A percentile compares a stretch with the other conserved stretches of the same genome.
Evolutionary conservation across 1,140 invertebrate species (phyloP).

Genomic region (Drosophila quadrilineata): DNA sequence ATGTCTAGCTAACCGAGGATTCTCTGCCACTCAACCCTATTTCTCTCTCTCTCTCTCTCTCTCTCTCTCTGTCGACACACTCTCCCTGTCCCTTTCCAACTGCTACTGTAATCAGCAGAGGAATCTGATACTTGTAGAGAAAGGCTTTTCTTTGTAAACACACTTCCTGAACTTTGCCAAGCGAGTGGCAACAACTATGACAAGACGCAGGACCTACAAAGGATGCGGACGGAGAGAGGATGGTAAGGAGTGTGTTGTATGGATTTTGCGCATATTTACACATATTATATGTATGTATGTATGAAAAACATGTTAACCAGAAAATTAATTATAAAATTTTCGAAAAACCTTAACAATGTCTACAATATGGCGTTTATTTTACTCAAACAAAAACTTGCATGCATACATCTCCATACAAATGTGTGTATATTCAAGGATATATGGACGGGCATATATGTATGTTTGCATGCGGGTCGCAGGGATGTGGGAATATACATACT

Average conservation of each 20-base stretch:
- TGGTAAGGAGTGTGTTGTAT: conserved; percentile 43
- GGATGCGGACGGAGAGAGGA: background rate
- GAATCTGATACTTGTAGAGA: conserved; percentile 79
- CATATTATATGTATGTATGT: no score
- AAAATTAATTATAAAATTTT: conserved; percentile 80
- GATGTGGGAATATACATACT: no score
- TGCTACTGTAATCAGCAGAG: conserved; percentile 73
- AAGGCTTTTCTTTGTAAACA: conserved; percentile 78
- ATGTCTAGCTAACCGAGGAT: conserved; percentile 3
- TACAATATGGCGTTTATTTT: conserved; percentile 76
- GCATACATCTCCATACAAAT: conserved; percentile 22
- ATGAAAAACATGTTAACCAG: conserved; percentile 74
- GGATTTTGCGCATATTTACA: conserved; percentile 68
- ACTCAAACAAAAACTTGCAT: conserved; percentile 73
- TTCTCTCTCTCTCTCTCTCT: background rate
- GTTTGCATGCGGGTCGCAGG: background rate
- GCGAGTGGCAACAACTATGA: conserved; percentile 46
- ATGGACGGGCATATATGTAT: no score
- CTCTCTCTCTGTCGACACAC: background rate
- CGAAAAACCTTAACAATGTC: conserved; percentile 77
- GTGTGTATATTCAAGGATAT: no score
- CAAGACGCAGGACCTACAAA: conserved; percentile 2
- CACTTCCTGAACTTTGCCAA: conserved; percentile 72
- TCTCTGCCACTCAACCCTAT: background rate
- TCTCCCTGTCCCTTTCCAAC: conserved; percentile 9